A percentile compares a stretch with the other conserved stretches of the same genome.
phyloP scores from a whole-genome alignment of 2,797 vertebrate genomes.

The Eptatretus atami region DNA sequence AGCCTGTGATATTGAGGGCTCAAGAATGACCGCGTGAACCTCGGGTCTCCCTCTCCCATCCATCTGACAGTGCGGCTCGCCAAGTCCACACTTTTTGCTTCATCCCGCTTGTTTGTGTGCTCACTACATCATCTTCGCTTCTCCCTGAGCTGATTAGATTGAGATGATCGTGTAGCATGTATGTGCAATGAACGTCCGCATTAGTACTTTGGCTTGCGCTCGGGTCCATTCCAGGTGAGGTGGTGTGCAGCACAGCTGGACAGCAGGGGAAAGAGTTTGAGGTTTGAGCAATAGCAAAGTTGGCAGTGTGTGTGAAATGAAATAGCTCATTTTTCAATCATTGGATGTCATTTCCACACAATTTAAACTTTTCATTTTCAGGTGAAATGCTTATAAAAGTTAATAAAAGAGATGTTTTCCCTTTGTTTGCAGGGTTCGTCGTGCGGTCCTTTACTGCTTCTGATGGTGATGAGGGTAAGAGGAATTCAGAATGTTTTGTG shows the following conservation, averaged over 20 bases:
- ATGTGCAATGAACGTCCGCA: conserved; percentile 34
- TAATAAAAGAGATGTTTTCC: conserved; percentile 6
- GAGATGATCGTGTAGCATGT: too few relatives aligned
- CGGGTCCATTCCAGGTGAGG: conserved; percentile 60
- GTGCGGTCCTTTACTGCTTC: conserved; percentile 93
- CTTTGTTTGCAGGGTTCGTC: conserved; percentile 35
- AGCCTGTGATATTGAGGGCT: too few relatives aligned
- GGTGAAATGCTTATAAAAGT: too few relatives aligned
- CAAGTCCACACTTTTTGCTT: conserved; percentile 61
- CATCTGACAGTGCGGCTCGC: conserved; percentile 34
- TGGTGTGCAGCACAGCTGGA: not conserved
- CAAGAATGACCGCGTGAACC: too few relatives aligned
- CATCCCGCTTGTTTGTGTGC: conserved; percentile 61
- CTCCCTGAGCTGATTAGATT: conserved; percentile 26
- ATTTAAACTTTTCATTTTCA: too few relatives aligned
- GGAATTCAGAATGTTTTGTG: not conserved
- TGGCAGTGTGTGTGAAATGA: not conserved
- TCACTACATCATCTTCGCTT: conserved; percentile 65
- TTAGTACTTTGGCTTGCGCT: conserved; percentile 40
- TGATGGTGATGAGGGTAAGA: conserved; percentile 33
- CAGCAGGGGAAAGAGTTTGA: not conserved
- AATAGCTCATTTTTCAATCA: not conserved
- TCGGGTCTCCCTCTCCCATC: too few relatives aligned
- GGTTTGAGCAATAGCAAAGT: not conserved
- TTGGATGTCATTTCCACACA: too few relatives aligned